Conservation (phyloP, 2,888 invertebrate species). For the Troilus luridus region DNA sequence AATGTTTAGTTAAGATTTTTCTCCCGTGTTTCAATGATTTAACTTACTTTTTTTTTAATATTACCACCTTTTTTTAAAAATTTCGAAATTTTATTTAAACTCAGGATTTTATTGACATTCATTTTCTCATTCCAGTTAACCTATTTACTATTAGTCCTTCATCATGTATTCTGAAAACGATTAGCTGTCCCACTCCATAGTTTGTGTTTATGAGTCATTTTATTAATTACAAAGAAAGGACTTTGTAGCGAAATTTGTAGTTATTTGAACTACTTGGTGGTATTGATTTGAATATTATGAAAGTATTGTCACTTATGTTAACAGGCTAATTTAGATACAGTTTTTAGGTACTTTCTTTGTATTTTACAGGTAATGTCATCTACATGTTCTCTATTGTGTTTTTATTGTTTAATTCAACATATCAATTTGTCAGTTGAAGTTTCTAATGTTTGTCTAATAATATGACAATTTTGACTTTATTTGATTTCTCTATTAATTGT, state of each 20-base stretch:
- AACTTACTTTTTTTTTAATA: background rate
- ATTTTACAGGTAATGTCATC: background rate
- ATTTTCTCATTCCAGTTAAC: background rate
- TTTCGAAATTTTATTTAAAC: background rate
- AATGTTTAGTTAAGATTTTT: background rate
- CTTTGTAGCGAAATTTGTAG: background rate
- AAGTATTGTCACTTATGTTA: background rate
- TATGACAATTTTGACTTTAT: background rate
- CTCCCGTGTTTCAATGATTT: background rate
- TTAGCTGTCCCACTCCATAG: background rate
- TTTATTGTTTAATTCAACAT: background rate
- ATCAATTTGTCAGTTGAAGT: background rate
- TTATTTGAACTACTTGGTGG: background rate
- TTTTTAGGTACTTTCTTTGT: background rate
- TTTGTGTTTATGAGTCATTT: constrained; percentile 12
- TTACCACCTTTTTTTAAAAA: background rate
- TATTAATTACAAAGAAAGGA: background rate
- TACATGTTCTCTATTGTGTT: background rate
- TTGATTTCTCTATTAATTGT: background rate
- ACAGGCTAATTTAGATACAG: background rate
- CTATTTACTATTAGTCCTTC: constrained; percentile 45
- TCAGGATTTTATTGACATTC: background rate
- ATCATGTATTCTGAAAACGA: constrained; percentile 25
- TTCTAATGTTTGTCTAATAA: background rate
- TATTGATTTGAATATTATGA: background rate